Evolutionary conservation across 2,797 vertebrate genomes (phyloP), one percentile per base, ranked within the genome.

Genomic region (Mormyrops boulengeri): DNA sequence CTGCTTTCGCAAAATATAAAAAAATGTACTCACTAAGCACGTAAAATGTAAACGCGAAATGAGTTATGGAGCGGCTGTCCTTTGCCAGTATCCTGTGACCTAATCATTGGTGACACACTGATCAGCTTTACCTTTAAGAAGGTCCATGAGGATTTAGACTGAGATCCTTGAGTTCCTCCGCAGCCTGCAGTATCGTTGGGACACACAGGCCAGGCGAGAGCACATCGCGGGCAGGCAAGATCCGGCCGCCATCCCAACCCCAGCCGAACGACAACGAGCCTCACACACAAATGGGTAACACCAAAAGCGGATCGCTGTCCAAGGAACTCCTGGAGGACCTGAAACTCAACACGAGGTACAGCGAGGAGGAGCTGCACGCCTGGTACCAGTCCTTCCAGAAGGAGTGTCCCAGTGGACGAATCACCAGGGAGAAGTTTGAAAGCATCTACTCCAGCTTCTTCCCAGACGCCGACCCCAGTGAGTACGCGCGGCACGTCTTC

Each of bases 401-500:
- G 55, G 98, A 99, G 90, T 98, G 97, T 52, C 98, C 98, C 0
- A 94, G 94, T 0, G 98, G 98, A 4, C 96, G 97, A 89, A 98
- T 99, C 93, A 95, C 93, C 55, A 96, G 95, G 82, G 90, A 95
- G 90, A 97, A 98, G 93, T 99, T 99, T 87, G 96, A 98, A 88
- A 96, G 96, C 90, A 98, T 99, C 94, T 99, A 98, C 1, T 94
- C 96, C 91, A 97, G 96, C 91, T 98, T 98, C 94, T 99, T 99
- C 93, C 98, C 98, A 0, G 94, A 98, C 3, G 95, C 98, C 0
- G 97, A 98, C 92, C 96, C 98, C 44, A 95, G 97, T 0, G 96
- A 95, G 22, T 99, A 98, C 0, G 97, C 98, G 0, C 95, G 96
- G 0, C 98, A 99, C 0, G 98, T 99, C 2, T 99, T 99, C 95